Evolutionary conservation across 2,797 vertebrate genomes (phyloP).

Genomic region (Kryptolebias ocellatus): DNA sequence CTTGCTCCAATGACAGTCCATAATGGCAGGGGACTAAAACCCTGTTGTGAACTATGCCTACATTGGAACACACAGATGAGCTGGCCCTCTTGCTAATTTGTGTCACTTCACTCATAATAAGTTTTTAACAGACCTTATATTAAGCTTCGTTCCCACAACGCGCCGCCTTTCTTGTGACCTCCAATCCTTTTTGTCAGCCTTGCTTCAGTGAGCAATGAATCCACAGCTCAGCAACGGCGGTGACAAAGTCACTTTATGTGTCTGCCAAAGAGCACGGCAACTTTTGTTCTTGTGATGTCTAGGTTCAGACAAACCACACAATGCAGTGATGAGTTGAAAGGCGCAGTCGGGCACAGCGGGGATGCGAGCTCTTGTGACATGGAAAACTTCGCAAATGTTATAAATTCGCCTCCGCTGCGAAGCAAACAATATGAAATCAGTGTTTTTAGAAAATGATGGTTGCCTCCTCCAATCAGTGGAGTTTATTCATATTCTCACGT

Average conservation of each 20-base stretch:
- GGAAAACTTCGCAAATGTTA: neutral
- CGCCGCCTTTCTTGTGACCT: conserved; percentile 62
- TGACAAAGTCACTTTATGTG: conserved; percentile 61
- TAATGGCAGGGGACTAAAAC: conserved; percentile 70
- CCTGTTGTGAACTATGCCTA: conserved; percentile 72
- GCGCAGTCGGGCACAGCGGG: conserved; percentile 5
- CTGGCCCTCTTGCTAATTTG: conserved; percentile 69
- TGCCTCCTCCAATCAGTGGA: conserved; percentile 14
- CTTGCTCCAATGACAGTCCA: conserved; percentile 60
- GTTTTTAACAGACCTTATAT: conserved; percentile 66
- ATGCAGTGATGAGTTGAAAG: conserved; percentile 7
- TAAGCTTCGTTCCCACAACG: conserved; percentile 35
- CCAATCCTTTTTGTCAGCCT: conserved; percentile 54
- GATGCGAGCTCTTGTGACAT: neutral
- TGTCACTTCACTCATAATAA: conserved; percentile 73
- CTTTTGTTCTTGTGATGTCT: conserved; percentile 50
- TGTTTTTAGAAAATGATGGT: conserved; percentile 4
- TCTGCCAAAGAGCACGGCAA: conserved; percentile 45
- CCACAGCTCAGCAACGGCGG: conserved; percentile 26
- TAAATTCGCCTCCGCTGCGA: neutral
- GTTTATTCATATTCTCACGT: conserved; percentile 14
- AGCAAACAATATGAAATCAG: conserved; percentile 16
- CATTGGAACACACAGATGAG: conserved; percentile 45
- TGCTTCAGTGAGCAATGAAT: conserved; percentile 58
- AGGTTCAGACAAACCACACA: conserved; percentile 38